A percentile compares a stretch with the other conserved stretches of the same genome.
Evolutionary conservation across 2,113 vertebrate genomes (phyloP).

Genomic region (Larimichthys polyactis): DNA sequence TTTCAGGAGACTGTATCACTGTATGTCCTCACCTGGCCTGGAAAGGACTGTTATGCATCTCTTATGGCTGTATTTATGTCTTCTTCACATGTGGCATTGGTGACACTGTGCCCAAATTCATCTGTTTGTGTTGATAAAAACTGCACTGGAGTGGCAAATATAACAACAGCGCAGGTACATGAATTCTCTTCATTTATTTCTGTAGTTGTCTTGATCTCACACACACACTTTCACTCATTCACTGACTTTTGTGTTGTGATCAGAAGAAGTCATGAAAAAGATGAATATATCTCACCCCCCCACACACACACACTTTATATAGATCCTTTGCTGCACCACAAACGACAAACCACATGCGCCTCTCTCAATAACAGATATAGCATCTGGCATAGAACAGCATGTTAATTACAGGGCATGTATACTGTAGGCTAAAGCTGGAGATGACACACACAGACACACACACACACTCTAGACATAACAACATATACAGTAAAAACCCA

Average conservation of each 20-base stretch:
- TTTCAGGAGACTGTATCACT: neutral
- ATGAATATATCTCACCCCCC: neutral
- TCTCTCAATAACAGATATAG: constrained; percentile 76
- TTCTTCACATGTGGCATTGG: neutral
- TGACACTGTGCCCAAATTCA: neutral
- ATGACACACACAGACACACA: constrained; percentile 22
- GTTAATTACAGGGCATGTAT: constrained; percentile 77
- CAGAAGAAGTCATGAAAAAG: constrained; percentile 17
- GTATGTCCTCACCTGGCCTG: neutral
- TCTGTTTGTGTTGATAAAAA: constrained; percentile 14
- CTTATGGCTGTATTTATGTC: neutral
- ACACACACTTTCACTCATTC: neutral
- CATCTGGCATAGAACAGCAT: constrained; percentile 69
- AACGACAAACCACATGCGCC: constrained; percentile 64
- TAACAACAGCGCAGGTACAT: neutral
- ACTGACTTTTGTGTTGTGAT: neutral
- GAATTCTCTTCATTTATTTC: neutral
- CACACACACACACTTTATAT: constrained; percentile 31
- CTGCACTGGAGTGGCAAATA: neutral
- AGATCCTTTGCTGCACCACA: constrained; percentile 57
- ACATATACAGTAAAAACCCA: constrained; percentile 31
- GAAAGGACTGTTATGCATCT: neutral
- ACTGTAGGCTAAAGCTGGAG: constrained; percentile 57
- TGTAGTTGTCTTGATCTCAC: neutral
- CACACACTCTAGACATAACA: constrained; percentile 38